These are phyloP conservation scores for Synergus gifuensis DNA, from an alignment of 2,888 invertebrate genomes.

Conservation along the genomic window DNA sequence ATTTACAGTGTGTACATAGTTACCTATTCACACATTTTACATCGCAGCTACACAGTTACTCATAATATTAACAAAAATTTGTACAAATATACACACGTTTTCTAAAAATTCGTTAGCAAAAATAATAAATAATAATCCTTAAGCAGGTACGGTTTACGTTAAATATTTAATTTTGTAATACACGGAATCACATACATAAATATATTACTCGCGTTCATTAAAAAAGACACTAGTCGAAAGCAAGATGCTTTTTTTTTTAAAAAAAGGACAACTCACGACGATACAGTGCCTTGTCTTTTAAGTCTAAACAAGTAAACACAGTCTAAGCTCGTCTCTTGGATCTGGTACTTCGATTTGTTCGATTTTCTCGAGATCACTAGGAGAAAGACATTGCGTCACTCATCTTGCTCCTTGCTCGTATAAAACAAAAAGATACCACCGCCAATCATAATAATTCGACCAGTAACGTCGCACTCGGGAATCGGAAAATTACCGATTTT, in stretches of 20 bases:
- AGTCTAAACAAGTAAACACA: constrained; percentile 61
- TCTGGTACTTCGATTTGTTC: neutral
- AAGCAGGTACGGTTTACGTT: constrained; percentile 74
- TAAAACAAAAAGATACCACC: constrained; percentile 13
- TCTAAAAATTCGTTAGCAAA: constrained; percentile 58
- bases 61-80: constrained; percentile 61
- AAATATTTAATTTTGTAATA: constrained; percentile 60
- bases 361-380: constrained; percentile 30
- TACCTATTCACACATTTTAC: constrained; percentile 73
- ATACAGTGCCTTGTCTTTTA: constrained; percentile 55
- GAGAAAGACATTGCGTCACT: constrained; percentile 21
- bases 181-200: constrained; percentile 59
- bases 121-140: constrained; percentile 75
- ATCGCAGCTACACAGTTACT: constrained; percentile 56
- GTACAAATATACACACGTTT: constrained; percentile 64
- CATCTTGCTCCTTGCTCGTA: constrained; percentile 14
- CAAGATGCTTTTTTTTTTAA: constrained; percentile 33
- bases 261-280: constrained; percentile 47
- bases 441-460: constrained; percentile 27
- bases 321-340: constrained; percentile 55
- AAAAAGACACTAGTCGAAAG: constrained; percentile 45
- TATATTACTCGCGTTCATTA: constrained; percentile 46
- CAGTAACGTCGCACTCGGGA: constrained; percentile 44
- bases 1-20: constrained; percentile 75
- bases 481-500: constrained; percentile 60